Base-by-base conservation (phyloP, 2,888 invertebrate species). In the Acrobasis consociella region DNA sequence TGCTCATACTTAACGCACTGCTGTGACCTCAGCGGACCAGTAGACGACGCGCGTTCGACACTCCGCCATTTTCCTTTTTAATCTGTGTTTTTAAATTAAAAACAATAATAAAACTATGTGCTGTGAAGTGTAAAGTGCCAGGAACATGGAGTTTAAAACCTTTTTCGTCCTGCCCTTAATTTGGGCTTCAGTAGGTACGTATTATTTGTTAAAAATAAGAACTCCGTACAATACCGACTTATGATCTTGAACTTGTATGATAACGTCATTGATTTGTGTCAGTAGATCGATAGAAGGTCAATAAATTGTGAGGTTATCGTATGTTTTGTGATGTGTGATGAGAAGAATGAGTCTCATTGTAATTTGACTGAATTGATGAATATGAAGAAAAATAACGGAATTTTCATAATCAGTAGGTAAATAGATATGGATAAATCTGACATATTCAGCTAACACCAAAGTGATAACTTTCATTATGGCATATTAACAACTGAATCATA, bases 1-100 rank as follows among this genome's bases (percentile, higher is more conserved):
- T 61, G 61, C 46, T 62, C 55, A 62, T 86, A 86, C 80, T 79
- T 82, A 84, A 83, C 71, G 77, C 72, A 77, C 75, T 75, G 74
- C 73, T 77, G 85, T 87, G 89, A 90, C 91, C 89, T 90, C 85
- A 81, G 81, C 78, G 76, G 80, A 78, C 82, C 90, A 91, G 90
- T 90, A 77, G 74, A 69, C 75, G 72, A 78, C 72, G 72, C 72
- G 73, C 80, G 78, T n/a, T 22, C 17, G 46, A 62, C 55, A 62
- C 62, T 16, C 37, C 49, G 37, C 53, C 55, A 55, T 55, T 55
- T 62, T 61, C 17, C 58, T 16, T 60, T 42, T 60, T 51, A 17
- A 52, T 60, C 17, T 11, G 37, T 51, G 11, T 9, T 15, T 49
- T 17, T 15, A 59, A 58, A 50, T 38, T 60, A 39, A 9, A 13